phyloP scores from a whole-genome alignment of 2,888 invertebrate species.

The Girardia tigrina region DNA sequence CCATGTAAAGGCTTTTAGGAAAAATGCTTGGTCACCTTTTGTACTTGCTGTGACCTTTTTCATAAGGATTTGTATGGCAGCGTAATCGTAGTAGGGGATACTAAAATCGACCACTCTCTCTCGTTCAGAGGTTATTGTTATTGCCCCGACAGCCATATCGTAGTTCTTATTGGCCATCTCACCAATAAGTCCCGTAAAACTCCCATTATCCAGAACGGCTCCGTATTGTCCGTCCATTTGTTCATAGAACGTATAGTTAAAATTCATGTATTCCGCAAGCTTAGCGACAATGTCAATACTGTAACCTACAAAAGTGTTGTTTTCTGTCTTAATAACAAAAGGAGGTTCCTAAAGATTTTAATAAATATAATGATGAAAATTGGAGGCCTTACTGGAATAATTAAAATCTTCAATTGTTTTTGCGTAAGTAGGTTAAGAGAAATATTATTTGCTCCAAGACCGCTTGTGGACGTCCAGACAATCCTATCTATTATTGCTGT shows the following conservation, averaged over 20 bases:
- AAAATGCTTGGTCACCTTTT: conserved; percentile 34
- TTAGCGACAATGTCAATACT: conserved; percentile 67
- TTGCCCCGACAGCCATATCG: conserved; percentile 66
- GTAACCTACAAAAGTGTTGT: conserved; percentile 56
- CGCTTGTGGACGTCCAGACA: conserved; percentile 24
- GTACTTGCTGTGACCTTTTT: conserved; percentile 61
- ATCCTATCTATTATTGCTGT: not conserved
- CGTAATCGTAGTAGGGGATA: conserved; percentile 76
- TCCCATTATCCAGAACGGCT: conserved; percentile 57
- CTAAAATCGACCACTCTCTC: conserved; percentile 79
- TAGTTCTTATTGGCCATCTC: conserved; percentile 66
- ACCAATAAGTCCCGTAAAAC: conserved; percentile 71
- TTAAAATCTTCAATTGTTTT: not conserved
- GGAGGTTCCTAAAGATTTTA: conserved; percentile 40
- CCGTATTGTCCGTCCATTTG: conserved; percentile 61
- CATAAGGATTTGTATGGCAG: conserved; percentile 76
- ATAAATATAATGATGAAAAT: not conserved
- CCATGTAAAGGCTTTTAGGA: conserved; percentile 58
- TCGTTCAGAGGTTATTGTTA: conserved; percentile 76
- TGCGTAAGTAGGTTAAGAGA: conserved; percentile 2
- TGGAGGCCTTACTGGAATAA: conserved; percentile 30
- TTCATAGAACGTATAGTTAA: conserved; percentile 65
- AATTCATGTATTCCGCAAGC: conserved; percentile 59
- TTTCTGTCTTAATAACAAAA: conserved; percentile 38
- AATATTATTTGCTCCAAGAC: not conserved